phyloP scores from a whole-genome alignment of 37 sponge, comb jelly and placozoan genomes.

The Diacarnus erythraeanus region DNA sequence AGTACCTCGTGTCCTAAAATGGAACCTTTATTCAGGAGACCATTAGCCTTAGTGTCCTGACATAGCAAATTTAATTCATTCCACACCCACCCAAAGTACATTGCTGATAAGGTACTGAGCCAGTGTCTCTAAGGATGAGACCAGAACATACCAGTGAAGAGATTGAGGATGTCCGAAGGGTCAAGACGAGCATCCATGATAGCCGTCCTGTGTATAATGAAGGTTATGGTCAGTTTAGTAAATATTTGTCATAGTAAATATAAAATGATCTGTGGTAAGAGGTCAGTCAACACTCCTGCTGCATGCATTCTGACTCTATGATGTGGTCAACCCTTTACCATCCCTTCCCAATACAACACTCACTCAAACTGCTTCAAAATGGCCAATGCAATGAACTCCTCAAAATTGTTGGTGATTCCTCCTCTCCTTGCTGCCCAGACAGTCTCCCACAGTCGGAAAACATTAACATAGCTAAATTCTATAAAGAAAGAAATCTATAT shows the following conservation, averaged over 20 bases:
- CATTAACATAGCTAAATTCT: slow-evolving; percentile 84
- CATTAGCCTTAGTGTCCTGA: too few species aligned
- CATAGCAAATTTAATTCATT: too few species aligned
- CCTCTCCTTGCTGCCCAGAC: slow-evolving; percentile 72
- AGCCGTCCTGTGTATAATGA: slow-evolving; percentile 46
- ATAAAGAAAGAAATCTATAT: background rate
- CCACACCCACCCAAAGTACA: too few species aligned
- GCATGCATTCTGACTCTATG: background rate
- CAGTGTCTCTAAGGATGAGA: too few species aligned
- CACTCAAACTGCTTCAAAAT: slow-evolving; percentile 88
- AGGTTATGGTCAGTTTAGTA: background rate
- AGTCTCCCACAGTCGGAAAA: slow-evolving; percentile 89
- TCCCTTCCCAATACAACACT: too few species aligned
- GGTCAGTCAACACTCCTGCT: background rate
- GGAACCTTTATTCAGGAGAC: too few species aligned
- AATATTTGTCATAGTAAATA: background rate
- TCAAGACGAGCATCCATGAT: slow-evolving; percentile 90
- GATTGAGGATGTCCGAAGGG: slow-evolving; percentile 87
- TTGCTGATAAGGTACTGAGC: too few species aligned
- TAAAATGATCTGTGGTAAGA: background rate
- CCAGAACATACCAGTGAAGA: slow-evolving; percentile 76
- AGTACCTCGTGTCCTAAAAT: too few species aligned
- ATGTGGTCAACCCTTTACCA: too few species aligned
- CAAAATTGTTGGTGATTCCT: slow-evolving; percentile 64
- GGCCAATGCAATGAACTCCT: slow-evolving; percentile 86